Percentiles rank a stretch among this genome's conserved stretches.
Conservation (phyloP, 2,113 vertebrate species). For the Cyprinodon tularosa region DNA sequence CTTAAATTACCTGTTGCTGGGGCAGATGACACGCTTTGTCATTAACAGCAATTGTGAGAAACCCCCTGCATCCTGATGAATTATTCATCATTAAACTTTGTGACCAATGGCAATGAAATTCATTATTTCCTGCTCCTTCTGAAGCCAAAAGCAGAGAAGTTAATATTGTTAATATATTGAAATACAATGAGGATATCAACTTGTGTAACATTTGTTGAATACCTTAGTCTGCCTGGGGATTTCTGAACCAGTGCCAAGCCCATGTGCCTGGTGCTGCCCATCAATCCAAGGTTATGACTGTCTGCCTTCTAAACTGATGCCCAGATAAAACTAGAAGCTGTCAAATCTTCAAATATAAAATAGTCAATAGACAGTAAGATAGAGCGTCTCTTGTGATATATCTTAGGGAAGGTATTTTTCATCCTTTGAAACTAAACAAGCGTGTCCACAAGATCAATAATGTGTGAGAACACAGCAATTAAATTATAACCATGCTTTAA, state of each 20-base stretch:
- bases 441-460: not conserved
- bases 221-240: not conserved
- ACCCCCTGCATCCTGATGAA: conserved; percentile 49
- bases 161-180: conserved; percentile 69
- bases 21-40: conserved; percentile 72
- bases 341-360: not conserved
- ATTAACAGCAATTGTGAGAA: conserved; percentile 54
- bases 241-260: conserved; percentile 2
- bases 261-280: not conserved
- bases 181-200: conserved; percentile 62
- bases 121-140: conserved; percentile 41
- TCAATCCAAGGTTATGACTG: conserved; percentile 16
- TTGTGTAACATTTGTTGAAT: conserved; percentile 27
- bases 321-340: not conserved
- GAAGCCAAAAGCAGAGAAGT: conserved; percentile 22
- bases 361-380: not conserved
- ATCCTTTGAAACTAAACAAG: too few species aligned
- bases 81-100: conserved; percentile 62
- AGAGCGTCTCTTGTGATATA: not conserved
- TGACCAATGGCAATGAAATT: conserved; percentile 52
- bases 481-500: not conserved
- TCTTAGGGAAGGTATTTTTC: not conserved
- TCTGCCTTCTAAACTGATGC: not conserved
- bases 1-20: conserved; percentile 59
- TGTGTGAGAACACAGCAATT: not conserved